phyloP scores from a whole-genome alignment of 2,113 vertebrate genomes.

The Caretta caretta region DNA sequence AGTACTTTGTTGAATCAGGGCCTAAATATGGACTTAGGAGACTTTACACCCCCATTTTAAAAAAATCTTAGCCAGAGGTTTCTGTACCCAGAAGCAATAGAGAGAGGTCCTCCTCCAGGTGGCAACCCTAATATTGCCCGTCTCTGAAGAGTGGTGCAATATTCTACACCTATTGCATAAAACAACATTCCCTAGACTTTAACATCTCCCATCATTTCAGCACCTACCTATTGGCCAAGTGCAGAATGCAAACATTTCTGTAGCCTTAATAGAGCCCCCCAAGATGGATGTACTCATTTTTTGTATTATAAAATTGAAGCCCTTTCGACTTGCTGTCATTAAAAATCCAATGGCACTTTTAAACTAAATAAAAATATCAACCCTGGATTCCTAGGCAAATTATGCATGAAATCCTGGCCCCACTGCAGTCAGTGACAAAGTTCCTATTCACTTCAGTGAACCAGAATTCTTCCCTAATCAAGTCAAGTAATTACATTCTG shows the following conservation, averaged over 20 bases:
- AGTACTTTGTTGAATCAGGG: neutral
- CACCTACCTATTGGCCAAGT: neutral
- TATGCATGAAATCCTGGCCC: neutral
- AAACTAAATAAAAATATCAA: neutral
- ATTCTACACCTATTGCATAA: constrained; percentile 3
- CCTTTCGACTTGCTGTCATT: constrained; percentile 5
- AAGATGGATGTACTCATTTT: neutral
- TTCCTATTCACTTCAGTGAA: neutral
- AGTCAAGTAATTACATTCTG: neutral
- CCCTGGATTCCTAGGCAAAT: neutral
- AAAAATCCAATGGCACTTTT: constrained; percentile 14
- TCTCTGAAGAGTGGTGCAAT: neutral
- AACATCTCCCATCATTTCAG: neutral
- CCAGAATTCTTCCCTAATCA: neutral
- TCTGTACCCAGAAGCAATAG: neutral
- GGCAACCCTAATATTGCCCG: neutral
- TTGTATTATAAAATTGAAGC: neutral
- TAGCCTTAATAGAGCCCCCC: neutral
- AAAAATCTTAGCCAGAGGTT: neutral
- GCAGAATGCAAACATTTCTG: neutral
- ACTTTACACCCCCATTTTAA: neutral
- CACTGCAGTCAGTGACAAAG: neutral
- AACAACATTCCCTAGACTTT: constrained; percentile 29
- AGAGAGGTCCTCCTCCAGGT: neutral
- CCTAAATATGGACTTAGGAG: neutral